A percentile compares a stretch with the other conserved stretches of the same genome.
phyloP scores from a whole-genome alignment of 2,888 invertebrate genomes.

The Axea sp. region DNA sequence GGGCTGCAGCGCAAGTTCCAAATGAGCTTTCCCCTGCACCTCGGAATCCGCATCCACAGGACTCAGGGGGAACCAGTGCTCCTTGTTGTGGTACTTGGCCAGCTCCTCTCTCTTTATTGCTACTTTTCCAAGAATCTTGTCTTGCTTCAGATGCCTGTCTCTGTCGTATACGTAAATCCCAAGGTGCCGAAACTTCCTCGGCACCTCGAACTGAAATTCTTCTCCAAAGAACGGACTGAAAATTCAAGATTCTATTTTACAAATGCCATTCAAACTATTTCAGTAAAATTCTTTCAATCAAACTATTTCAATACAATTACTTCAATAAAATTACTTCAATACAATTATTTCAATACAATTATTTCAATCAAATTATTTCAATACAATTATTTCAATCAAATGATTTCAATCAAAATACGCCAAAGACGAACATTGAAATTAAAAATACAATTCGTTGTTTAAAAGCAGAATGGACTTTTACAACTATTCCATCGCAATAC shows the following conservation, averaged over 20 bases:
- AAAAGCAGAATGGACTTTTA: no score
- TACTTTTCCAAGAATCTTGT: slow-evolving; percentile 91
- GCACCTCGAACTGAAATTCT: slow-evolving; percentile 96
- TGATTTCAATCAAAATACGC: no score
- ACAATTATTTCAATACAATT: no score
- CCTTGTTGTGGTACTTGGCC: slow-evolving; percentile 92
- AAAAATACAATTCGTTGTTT: no score
- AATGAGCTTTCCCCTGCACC: slow-evolving; percentile 93
- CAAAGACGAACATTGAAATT: no score
- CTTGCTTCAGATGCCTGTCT: slow-evolving; percentile 90
- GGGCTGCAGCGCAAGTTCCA: slow-evolving; percentile 83
- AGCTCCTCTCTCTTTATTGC: slow-evolving; percentile 93
- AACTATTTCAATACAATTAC: no score
- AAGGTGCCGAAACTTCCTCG: slow-evolving; percentile 92
- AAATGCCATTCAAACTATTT: no score
- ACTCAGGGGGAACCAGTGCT: slow-evolving; percentile 94
- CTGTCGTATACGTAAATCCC: slow-evolving; percentile 94
- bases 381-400: no score
- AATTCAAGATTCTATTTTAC: slow-evolving; percentile 67
- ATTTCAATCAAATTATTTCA: no score
- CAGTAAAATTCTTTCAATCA: no score
- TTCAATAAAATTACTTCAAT: no score
- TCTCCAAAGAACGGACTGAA: slow-evolving; percentile 93
- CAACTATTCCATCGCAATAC: no score
- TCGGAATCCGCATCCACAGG: slow-evolving; percentile 94